These are phyloP conservation scores for Hirtodrosophila cameraria DNA, from an alignment of 2,888 invertebrate species.

Conservation along the genomic window DNA sequence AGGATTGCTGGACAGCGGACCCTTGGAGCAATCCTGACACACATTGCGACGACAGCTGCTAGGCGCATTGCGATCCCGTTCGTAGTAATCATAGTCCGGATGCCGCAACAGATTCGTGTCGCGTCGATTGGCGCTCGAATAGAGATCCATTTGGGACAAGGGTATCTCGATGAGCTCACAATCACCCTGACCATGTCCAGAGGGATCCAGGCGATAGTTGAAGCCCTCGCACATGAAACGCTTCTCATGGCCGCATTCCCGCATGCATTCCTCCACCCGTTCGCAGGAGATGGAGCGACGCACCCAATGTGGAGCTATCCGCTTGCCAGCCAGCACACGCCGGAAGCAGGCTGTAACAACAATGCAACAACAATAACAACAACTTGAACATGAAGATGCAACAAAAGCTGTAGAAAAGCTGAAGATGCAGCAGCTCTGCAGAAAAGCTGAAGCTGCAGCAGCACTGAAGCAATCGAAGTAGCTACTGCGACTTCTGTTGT, in stretches of 20 bases:
- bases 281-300: conserved; percentile 89
- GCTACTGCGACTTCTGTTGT: not conserved
- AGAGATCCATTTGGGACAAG: conserved; percentile 88
- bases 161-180: conserved; percentile 91
- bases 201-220: conserved; percentile 91
- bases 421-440: not conserved
- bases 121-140: conserved; percentile 84
- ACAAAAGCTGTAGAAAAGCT: conserved; percentile 21
- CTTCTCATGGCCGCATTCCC: conserved; percentile 90
- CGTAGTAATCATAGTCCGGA: conserved; percentile 92
- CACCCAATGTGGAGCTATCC: conserved; percentile 89
- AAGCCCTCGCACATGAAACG: conserved; percentile 92
- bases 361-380: conserved; percentile 23
- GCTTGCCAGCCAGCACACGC: conserved; percentile 89
- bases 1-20: conserved; percentile 71
- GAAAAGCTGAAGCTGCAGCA: conserved; percentile 20
- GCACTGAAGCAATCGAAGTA: conserved; percentile 31
- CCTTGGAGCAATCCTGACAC: conserved; percentile 82
- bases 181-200: conserved; percentile 89
- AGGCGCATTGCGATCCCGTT: conserved; percentile 90
- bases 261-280: conserved; percentile 90
- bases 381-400: conserved; percentile 15
- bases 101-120: conserved; percentile 85
- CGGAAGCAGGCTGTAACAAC: conserved; percentile 92
- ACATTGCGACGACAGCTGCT: conserved; percentile 85